Base-by-base conservation (phyloP, 64 coral and sea anemone species). In the Montipora sp. region DNA sequence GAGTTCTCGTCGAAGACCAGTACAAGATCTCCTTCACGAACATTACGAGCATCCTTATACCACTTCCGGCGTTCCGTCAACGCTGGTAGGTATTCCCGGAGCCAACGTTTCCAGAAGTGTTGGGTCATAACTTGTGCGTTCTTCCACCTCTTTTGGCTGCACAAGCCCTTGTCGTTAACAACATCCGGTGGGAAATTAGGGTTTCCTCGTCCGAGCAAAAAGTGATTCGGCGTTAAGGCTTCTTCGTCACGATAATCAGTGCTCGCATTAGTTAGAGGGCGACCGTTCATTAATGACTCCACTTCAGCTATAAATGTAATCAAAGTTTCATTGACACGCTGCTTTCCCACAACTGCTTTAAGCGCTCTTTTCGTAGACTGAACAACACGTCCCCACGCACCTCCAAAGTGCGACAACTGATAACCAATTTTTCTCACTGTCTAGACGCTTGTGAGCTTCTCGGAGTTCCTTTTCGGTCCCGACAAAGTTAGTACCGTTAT, bases 41-140 rank as follows among this genome's bases (percentile, higher is more conserved):
- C 24, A 73, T 95, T 92, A 20, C 36, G 50, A 3, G 81, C 71
- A 10, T 82, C 78, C 10, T 70, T 59, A 18, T 10, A 81, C 93
- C 63, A 95, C 59, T 68, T 85, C 13, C 50, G 10, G 50, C 47
- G n/a, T 50, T 68, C 77, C 7, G 63, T 87, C 21, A 95, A 48
- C 5, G 83, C 24, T 21, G 88, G 88, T 11, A 91, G 23, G 58
- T 95, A 95, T 78, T 88, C 89, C 5, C 27, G 83, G 67, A 91
- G 78, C 94, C 83, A 95, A 47, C 89, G 65, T 46, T 83, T 95
- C 84, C 89, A 90, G 12, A 95, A 95, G 77, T 95, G 89, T 5
- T 88, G 60, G 44, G 89, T 76, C 81, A 95, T 90, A 8, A 95
- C 47, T 36, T 90, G 88, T 5, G 93, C 81, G 27, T 91, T 81